Evolutionary conservation across 2,797 vertebrate genomes (phyloP).

Genomic region (Acanthurus lineatus): DNA sequence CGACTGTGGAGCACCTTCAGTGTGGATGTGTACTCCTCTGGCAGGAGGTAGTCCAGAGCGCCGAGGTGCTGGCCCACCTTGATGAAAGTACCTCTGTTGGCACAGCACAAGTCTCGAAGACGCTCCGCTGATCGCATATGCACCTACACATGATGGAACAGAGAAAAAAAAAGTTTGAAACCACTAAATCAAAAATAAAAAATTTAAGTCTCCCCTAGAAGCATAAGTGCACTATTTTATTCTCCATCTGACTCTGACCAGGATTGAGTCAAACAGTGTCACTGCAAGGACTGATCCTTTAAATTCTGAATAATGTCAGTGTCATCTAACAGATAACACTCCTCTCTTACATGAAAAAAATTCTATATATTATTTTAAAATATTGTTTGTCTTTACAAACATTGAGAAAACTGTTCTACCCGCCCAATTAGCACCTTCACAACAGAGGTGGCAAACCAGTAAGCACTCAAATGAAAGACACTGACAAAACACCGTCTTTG

Average conservation of each 20-base stretch:
- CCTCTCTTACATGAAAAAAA: background rate
- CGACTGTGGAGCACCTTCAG: slow-evolving; percentile 95
- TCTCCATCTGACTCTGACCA: no score
- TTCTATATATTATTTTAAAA: background rate
- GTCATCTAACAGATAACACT: background rate
- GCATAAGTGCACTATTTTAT: background rate
- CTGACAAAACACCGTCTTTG: background rate
- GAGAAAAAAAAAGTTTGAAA: background rate
- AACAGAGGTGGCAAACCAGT: background rate
- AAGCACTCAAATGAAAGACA: background rate
- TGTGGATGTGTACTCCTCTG: slow-evolving; percentile 95
- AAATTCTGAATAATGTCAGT: no score
- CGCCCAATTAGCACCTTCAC: background rate
- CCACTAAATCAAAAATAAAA: background rate
- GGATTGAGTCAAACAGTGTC: background rate
- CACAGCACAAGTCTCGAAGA: slow-evolving; percentile 93
- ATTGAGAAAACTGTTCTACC: background rate
- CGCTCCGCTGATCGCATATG: slow-evolving; percentile 93
- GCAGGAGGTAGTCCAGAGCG: slow-evolving; percentile 95
- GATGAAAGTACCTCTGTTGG: slow-evolving; percentile 97
- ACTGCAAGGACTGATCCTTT: background rate
- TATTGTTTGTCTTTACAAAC: no score
- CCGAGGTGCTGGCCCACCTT: slow-evolving; percentile 98
- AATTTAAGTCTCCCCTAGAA: background rate
- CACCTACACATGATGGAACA: slow-evolving; percentile 80